Evolutionary conservation across 2,888 invertebrate genomes (phyloP), one percentile per base, ranked within the genome.

Genomic region (Carpatolechia fugitivella): DNA sequence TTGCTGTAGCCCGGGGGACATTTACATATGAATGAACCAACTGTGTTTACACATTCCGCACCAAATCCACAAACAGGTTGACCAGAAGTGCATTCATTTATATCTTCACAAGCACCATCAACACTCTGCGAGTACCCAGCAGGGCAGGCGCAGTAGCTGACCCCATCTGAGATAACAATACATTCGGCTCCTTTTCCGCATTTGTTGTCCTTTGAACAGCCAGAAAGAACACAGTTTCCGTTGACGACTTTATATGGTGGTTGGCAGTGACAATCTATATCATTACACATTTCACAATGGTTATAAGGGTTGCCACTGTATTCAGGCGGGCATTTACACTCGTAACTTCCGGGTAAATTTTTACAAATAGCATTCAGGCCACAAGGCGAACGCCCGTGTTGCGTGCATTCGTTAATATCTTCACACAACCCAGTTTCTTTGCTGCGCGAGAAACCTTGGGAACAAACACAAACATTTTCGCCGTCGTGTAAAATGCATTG

Each of bases 71-170:
- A 98, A 8, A 94, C 92, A 59, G 93, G 92, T 61, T 93, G 93
- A 5, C 93, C 93, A 69, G 95, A 95, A 46, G 91, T 89, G 70
- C 97, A 97, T 82, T 97, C 97, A 74, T 97, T 93, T 47, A 96
- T 93, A 78, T 97, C 97, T 79, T 93, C 91, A 72, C 97, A 97
- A n/a, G 95, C 92, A 13, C 97, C 96, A 70, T 97, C 96, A 1
- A 91, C 73, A 55, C 93, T 92, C 18, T 95, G 94, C 56, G 93
- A 92, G 77, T 92, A 97, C 13, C 98, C 97, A 74, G 95, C 94
- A 5, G 97, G 97, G 76, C 98, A 98, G 50, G 97, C 97, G 70
- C 98, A 98, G 75, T 98, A 98, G 77, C 97, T 97, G 1, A 97
- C 95, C 50, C 96, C 96, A 24, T 96, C 96, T 11, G 97, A 95